Percentiles rank a stretch among this genome's conserved stretches.
phyloP scores from a whole-genome alignment of 2,888 invertebrate genomes.

The Metacarcinus magister region DNA sequence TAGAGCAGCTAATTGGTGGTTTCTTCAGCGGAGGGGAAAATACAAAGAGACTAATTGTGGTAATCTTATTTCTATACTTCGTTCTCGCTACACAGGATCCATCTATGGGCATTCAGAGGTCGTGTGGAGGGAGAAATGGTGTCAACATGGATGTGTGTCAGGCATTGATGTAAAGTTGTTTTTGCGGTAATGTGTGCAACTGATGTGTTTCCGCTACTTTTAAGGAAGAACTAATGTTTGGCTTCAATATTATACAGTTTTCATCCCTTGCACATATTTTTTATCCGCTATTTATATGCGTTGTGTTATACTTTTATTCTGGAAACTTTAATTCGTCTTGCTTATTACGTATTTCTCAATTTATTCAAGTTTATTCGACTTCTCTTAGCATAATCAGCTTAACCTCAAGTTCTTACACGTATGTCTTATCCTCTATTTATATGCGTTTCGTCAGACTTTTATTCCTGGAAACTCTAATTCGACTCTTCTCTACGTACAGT shows the following conservation, averaged over 20 bases:
- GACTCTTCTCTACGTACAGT: background rate
- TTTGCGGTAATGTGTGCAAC: too few relatives aligned
- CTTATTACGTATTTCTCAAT: background rate
- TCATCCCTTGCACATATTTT: background rate
- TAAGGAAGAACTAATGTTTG: background rate
- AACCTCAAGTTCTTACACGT: background rate
- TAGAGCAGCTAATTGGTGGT: constrained; percentile 37
- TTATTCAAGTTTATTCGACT: background rate
- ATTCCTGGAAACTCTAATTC: background rate
- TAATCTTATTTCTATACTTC: constrained; percentile 49
- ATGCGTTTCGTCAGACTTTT: background rate
- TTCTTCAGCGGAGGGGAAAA: constrained; percentile 43
- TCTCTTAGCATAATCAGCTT: background rate
- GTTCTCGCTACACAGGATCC: background rate
- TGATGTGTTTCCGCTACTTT: too few relatives aligned
- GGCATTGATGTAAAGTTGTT: background rate
- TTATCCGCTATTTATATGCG: background rate
- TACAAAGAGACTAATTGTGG: constrained; percentile 45
- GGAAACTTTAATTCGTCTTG: background rate
- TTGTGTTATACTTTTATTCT: background rate
- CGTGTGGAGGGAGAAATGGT: background rate
- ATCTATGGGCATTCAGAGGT: background rate
- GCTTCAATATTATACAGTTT: background rate
- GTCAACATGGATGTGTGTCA: background rate
- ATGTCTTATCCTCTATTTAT: background rate